Evolutionary conservation across 2,113 vertebrate genomes (phyloP).

Genomic region (Toxotes jaculatrix): DNA sequence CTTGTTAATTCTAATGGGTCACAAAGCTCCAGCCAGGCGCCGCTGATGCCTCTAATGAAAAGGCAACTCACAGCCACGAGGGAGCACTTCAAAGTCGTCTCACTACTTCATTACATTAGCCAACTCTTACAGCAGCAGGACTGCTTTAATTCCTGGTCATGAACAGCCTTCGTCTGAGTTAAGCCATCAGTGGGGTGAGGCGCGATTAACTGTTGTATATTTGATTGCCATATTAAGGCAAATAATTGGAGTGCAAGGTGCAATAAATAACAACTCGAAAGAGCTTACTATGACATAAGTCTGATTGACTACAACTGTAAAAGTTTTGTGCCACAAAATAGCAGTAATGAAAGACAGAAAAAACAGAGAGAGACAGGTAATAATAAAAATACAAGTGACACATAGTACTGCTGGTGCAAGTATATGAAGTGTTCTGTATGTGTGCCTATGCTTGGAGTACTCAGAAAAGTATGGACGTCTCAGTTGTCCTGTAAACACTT

Average conservation of each 20-base stretch:
- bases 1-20: constrained; percentile 84
- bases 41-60: constrained; percentile 83
- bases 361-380: background rate
- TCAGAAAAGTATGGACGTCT: background rate
- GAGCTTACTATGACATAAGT: constrained; percentile 82
- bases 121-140: constrained; percentile 63
- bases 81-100: constrained; percentile 79
- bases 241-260: constrained; percentile 58
- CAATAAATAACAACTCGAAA: constrained; percentile 80
- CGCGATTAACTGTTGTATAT: constrained; percentile 49
- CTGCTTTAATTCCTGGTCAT: constrained; percentile 62
- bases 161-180: constrained; percentile 29
- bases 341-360: constrained; percentile 12
- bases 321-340: background rate
- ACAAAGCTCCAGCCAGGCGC: constrained; percentile 76
- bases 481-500: background rate
- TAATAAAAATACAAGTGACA: background rate
- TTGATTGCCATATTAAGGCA: constrained; percentile 63
- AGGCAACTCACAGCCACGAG: constrained; percentile 70
- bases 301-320: constrained; percentile 85
- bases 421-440: background rate
- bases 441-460: background rate
- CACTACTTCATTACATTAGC: constrained; percentile 69
- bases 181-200: constrained; percentile 40
- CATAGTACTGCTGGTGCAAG: background rate